Evolutionary conservation across 2,888 invertebrate species (phyloP).

Genomic region (Belgica antarctica): DNA sequence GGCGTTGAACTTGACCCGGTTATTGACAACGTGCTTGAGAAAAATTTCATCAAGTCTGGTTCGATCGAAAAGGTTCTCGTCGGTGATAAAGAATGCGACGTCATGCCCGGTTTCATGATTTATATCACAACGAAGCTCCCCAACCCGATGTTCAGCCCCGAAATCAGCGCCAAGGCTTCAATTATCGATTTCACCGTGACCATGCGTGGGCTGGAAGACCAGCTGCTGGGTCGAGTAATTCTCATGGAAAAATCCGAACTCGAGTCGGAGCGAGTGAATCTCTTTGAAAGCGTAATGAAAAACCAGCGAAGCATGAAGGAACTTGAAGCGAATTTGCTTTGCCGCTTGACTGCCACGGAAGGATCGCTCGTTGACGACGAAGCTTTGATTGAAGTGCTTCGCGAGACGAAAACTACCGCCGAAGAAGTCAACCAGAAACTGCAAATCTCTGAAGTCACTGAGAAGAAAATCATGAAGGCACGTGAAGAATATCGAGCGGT

Average conservation of each 20-base stretch:
- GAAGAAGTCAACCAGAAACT: constrained; percentile 94
- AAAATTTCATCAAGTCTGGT: constrained; percentile 96
- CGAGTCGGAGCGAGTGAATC: constrained; percentile 87
- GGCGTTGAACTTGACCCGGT: constrained; percentile 94
- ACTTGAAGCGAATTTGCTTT: constrained; percentile 85
- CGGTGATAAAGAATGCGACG: constrained; percentile 95
- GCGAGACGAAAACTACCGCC: constrained; percentile 82
- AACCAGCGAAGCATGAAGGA: constrained; percentile 96
- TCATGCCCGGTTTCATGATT: constrained; percentile 91
- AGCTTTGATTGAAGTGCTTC: constrained; percentile 84
- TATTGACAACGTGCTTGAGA: constrained; percentile 93
- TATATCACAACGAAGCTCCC: constrained; percentile 95
- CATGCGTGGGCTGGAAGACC: constrained; percentile 93
- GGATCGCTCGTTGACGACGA: constrained; percentile 95
- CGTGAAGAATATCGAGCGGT: constrained; percentile 94
- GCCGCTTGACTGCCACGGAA: constrained; percentile 87
- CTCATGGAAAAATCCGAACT: constrained; percentile 94
- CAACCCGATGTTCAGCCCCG: constrained; percentile 95
- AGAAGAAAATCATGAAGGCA: constrained; percentile 88
- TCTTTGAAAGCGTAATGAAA: constrained; percentile 94
- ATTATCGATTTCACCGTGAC: constrained; percentile 98
- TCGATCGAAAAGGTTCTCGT: constrained; percentile 92
- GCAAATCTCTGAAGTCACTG: constrained; percentile 87
- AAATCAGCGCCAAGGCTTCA: constrained; percentile 93
- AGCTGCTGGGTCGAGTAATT: constrained; percentile 88